Conservation (phyloP, 1,140 invertebrate genomes). For the Druon quercuslanigerum region DNA sequence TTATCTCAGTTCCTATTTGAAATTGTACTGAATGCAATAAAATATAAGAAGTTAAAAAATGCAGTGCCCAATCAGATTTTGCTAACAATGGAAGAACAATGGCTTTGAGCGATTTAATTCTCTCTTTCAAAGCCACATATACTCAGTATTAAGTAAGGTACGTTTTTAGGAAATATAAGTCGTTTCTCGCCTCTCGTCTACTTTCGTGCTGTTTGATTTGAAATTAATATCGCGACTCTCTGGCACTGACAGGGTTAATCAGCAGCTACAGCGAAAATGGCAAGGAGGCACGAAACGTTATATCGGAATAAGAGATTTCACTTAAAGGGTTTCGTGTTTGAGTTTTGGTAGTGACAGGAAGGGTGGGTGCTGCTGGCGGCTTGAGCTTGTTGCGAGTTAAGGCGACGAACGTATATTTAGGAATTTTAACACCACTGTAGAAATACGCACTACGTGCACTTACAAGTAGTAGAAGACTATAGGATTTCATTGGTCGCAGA, state of each 20-base stretch:
- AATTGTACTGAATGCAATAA: too few species aligned
- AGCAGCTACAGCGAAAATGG: constrained; percentile 63
- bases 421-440: constrained; percentile 1
- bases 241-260: constrained; percentile 76
- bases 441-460: neutral
- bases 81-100: too few species aligned
- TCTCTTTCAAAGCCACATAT: neutral
- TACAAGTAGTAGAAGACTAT: neutral
- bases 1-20: too few species aligned
- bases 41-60: too few species aligned
- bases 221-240: constrained; percentile 76
- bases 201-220: constrained; percentile 65
- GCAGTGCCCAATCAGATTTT: too few species aligned
- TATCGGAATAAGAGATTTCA: constrained; percentile 76
- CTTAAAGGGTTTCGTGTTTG: constrained; percentile 76
- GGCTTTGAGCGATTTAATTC: too few species aligned
- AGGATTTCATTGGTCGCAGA: neutral
- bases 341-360: constrained; percentile 76
- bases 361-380: constrained; percentile 50
- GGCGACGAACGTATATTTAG: constrained; percentile 3
- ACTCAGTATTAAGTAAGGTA: neutral
- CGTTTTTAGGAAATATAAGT: constrained; percentile 50
- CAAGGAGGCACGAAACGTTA: constrained; percentile 67
- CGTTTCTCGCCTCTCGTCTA: constrained; percentile 46
- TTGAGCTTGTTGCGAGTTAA: neutral